phyloP scores from a whole-genome alignment of 2,113 vertebrate species.

The Hyla sarda region DNA sequence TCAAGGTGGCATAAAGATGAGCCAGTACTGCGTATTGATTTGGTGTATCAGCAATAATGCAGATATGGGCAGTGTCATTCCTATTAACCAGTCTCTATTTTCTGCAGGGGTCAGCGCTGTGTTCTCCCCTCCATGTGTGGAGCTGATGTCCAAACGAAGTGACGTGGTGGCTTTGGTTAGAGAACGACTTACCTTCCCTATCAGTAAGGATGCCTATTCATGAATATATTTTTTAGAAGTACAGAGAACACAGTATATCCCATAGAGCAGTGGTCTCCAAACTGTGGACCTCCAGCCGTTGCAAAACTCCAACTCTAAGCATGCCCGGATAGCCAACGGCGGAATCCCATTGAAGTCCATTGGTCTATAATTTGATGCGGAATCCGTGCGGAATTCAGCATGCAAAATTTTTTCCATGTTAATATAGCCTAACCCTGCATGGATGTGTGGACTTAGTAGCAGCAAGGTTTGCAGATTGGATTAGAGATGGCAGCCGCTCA shows the following conservation, averaged over 20 bases:
- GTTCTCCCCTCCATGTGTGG: conserved; percentile 73
- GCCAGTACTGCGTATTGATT: background rate
- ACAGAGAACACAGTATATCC: no score
- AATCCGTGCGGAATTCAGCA: no score
- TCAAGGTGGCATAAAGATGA: background rate
- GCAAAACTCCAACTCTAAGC: no score
- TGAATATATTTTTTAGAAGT: no score
- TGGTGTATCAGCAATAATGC: background rate
- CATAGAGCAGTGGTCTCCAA: no score
- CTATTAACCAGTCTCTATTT: background rate
- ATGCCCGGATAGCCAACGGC: no score
- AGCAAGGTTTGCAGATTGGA: background rate
- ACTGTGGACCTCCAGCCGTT: no score
- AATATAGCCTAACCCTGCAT: background rate
- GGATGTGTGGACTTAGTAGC: no score
- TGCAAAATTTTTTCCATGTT: no score
- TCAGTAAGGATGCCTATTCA: conserved; percentile 63
- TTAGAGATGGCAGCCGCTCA: no score
- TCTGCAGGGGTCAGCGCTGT: conserved; percentile 66
- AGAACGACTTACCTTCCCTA: conserved; percentile 72
- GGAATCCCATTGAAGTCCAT: no score
- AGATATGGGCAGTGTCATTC: background rate
- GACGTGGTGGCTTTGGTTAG: conserved; percentile 60
- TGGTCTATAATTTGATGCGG: no score
- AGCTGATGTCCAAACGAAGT: conserved; percentile 66